These are phyloP conservation scores for Hypotaenidia philippensis DNA, from an alignment of 2,797 vertebrate species.

Conservation along the genomic window DNA sequence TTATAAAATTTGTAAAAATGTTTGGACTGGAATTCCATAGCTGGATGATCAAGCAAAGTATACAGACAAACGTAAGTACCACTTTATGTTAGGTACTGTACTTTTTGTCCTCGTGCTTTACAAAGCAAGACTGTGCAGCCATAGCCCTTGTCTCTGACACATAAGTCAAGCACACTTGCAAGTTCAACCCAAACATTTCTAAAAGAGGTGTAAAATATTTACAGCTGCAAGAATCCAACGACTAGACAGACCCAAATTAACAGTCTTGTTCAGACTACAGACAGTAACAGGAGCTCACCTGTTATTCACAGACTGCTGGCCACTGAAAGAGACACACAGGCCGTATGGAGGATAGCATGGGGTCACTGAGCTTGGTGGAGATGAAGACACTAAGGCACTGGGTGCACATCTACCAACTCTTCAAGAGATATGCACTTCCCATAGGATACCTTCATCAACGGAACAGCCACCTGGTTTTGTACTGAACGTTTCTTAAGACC, in stretches of 20 bases:
- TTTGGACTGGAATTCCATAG: neutral
- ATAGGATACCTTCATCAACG: accelerated
- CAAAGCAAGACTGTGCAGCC: neutral
- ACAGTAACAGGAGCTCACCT: accelerated
- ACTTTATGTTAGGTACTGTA: neutral
- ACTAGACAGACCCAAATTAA: neutral
- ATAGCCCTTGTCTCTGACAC: neutral
- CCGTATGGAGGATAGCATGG: accelerated
- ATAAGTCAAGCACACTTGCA: accelerated
- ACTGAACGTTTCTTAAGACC: neutral
- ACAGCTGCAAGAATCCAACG: neutral
- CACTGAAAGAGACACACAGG: neutral
- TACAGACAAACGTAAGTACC: accelerated
- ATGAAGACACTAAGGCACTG: neutral
- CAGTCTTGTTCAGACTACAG: neutral
- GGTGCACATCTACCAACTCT: accelerated
- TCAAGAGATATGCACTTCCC: neutral
- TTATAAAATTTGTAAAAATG: accelerated
- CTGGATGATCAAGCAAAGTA: neutral
- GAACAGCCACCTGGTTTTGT: neutral
- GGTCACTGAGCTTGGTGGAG: neutral
- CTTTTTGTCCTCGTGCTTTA: neutral
- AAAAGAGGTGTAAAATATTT: neutral
- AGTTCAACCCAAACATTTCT: accelerated
- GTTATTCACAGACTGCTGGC: neutral